Conservation (phyloP, 2,113 vertebrate genomes). For the Grallaria varia region DNA sequence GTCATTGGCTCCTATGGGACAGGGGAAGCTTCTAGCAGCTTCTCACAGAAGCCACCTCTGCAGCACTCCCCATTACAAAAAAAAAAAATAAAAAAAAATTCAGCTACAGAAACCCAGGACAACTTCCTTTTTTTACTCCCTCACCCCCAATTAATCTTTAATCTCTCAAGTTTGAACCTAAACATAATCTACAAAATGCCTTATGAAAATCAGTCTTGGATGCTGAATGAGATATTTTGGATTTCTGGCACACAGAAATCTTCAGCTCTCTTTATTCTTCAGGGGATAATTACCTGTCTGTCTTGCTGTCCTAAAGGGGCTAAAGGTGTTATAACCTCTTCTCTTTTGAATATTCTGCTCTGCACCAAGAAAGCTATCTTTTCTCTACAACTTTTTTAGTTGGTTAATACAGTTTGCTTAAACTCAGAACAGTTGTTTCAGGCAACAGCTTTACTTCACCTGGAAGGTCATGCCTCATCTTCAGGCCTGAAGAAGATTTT, state of each 20-base stretch:
- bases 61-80: no score
- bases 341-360: not conserved
- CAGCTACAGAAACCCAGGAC: no score
- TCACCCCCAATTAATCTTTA: not conserved
- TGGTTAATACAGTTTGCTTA: not conserved
- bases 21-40: no score
- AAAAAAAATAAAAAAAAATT: no score
- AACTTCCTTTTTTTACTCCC: not conserved
- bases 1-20: no score
- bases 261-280: not conserved
- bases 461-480: not conserved
- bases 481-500: not conserved
- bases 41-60: no score
- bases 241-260: not conserved
- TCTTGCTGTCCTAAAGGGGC: not conserved
- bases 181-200: not conserved
- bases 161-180: not conserved
- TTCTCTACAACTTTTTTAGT: not conserved
- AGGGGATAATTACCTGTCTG: not conserved
- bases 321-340: not conserved
- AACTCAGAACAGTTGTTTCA: not conserved
- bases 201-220: not conserved
- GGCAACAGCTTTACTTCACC: not conserved
- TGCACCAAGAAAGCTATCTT: not conserved
- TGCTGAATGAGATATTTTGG: not conserved